These are phyloP conservation scores for Pygocentrus nattereri DNA, from an alignment of 2,797 vertebrate genomes.

Conservation along the genomic window DNA sequence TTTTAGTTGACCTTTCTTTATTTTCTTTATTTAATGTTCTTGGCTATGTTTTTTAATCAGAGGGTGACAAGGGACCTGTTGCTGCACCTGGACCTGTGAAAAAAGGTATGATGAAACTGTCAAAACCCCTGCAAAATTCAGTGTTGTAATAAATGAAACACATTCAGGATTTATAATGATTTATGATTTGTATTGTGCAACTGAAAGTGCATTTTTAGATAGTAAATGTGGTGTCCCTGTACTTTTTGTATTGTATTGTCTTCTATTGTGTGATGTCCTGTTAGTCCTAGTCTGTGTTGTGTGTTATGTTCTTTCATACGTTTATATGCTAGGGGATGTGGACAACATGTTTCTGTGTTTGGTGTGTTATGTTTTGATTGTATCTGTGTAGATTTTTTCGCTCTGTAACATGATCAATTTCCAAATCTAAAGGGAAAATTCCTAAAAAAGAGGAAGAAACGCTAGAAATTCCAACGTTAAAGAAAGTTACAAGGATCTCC, in stretches of 20 bases:
- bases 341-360: slow-evolving; percentile 15
- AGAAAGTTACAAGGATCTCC: slow-evolving; percentile 73
- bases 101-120: slow-evolving; percentile 87
- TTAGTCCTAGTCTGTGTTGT: slow-evolving; percentile 51
- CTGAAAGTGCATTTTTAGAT: background rate
- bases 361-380: slow-evolving; percentile 40
- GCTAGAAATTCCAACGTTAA: slow-evolving; percentile 78
- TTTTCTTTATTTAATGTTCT: slow-evolving; percentile 48
- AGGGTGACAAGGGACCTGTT: slow-evolving; percentile 84
- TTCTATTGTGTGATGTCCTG: slow-evolving; percentile 37
- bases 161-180: background rate
- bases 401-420: slow-evolving; percentile 76
- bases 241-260: slow-evolving; percentile 26
- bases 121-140: background rate
- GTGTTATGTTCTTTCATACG: slow-evolving; percentile 25
- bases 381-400: slow-evolving; percentile 52
- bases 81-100: slow-evolving; percentile 88
- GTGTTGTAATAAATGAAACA: background rate
- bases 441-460: slow-evolving; percentile 76
- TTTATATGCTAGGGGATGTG: slow-evolving; percentile 7
- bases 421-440: slow-evolving; percentile 77
- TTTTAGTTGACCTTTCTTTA: slow-evolving; percentile 1
- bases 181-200: background rate
- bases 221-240: slow-evolving; percentile 13
- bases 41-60: slow-evolving; percentile 72